phyloP scores from a whole-genome alignment of 2,888 invertebrate genomes.

The Stenodera caucasica region DNA sequence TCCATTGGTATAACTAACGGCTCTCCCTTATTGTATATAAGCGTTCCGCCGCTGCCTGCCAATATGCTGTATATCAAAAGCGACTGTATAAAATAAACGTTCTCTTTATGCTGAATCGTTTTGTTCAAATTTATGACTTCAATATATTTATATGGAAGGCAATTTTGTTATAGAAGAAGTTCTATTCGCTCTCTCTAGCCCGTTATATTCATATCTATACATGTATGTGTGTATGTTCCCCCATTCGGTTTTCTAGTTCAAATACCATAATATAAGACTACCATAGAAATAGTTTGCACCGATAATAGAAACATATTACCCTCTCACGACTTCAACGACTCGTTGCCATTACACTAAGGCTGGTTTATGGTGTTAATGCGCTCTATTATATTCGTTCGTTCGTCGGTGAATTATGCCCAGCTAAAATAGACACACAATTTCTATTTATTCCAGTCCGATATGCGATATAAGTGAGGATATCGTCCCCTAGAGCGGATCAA shows the following conservation, averaged over 20 bases:
- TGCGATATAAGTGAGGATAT: no score
- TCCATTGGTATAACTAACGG: conserved; percentile 11
- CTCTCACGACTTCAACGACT: conserved; percentile 56
- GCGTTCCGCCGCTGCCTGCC: conserved; percentile 29
- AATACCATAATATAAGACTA: conserved; percentile 41
- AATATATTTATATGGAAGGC: conserved; percentile 59
- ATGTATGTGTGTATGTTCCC: no score
- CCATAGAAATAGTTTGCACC: conserved; percentile 53
- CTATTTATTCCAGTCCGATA: no score
- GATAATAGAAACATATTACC: conserved; percentile 59
- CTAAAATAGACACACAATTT: conserved; percentile 46
- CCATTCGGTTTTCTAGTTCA: no score
- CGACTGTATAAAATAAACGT: conserved; percentile 55
- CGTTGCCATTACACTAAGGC: conserved; percentile 56
- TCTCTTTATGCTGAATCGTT: conserved; percentile 56
- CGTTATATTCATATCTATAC: no score
- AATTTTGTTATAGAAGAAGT: conserved; percentile 52
- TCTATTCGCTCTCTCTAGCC: conserved; percentile 41
- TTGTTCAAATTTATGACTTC: conserved; percentile 55
- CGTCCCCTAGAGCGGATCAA: no score
- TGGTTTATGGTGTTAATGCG: conserved; percentile 58
- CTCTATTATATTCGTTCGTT: conserved; percentile 52
- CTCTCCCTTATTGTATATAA: conserved; percentile 18
- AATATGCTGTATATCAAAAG: conserved; percentile 49
- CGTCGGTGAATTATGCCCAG: conserved; percentile 50